Percentiles rank a stretch among this genome's conserved stretches.
These are phyloP conservation scores for Scomberomorus guttatus DNA, from an alignment of 2,797 vertebrate genomes.

Conservation along the genomic window DNA sequence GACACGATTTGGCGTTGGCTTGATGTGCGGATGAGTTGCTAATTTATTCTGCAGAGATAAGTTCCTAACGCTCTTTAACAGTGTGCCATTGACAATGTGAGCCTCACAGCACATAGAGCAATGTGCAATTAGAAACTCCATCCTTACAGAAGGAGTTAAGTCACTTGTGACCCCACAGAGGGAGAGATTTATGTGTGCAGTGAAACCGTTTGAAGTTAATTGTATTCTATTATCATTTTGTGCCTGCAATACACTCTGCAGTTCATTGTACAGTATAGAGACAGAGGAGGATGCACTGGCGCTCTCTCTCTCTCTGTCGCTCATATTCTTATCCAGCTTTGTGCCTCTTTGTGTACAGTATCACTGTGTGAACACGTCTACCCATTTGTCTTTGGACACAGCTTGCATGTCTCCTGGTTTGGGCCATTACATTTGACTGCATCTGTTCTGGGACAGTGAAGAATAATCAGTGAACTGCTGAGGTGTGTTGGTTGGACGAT, in stretches of 20 bases:
- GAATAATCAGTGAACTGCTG: slow-evolving; percentile 54
- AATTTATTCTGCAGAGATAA: slow-evolving; percentile 60
- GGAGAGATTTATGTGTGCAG: slow-evolving; percentile 74
- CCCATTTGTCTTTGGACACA: slow-evolving; percentile 60
- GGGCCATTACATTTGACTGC: slow-evolving; percentile 45
- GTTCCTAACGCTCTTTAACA: slow-evolving; percentile 27
- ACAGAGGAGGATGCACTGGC: slow-evolving; percentile 36
- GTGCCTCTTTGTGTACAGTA: slow-evolving; percentile 74
- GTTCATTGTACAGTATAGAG: slow-evolving; percentile 55
- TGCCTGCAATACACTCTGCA: slow-evolving; percentile 75
- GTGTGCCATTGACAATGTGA: slow-evolving; percentile 57
- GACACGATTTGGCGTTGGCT: slow-evolving; percentile 30
- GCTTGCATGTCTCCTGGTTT: slow-evolving; percentile 30
- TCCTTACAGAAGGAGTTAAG: slow-evolving; percentile 56
- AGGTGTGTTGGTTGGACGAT: slow-evolving; percentile 35
- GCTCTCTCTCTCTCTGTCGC: slow-evolving; percentile 8
- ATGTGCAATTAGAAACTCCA: slow-evolving; percentile 70
- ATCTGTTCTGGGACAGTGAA: slow-evolving; percentile 50
- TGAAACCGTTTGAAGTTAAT: slow-evolving; percentile 79
- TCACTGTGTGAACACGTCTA: slow-evolving; percentile 50
- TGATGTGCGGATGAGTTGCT: slow-evolving; percentile 44
- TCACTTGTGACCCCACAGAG: slow-evolving; percentile 62
- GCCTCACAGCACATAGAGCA: slow-evolving; percentile 59
- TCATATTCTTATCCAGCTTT: slow-evolving; percentile 61
- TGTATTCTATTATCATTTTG: slow-evolving; percentile 77